These are phyloP conservation scores for Eublepharis macularius DNA, from an alignment of 2,113 vertebrate species.

Conservation along the genomic window DNA sequence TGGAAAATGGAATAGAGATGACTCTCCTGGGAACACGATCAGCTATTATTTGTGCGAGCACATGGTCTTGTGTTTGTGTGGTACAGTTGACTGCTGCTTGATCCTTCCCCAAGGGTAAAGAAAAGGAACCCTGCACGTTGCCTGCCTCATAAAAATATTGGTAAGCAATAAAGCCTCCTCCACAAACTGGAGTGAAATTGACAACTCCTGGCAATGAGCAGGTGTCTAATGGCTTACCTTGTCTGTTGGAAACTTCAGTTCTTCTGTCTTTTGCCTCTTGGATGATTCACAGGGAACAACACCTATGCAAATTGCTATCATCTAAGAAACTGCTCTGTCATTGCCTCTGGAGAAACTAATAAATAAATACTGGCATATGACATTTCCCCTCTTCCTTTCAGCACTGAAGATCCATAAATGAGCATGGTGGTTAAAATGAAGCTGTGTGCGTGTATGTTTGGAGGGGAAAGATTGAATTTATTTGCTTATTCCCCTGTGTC, in stretches of 20 bases:
- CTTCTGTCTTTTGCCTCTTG: background rate
- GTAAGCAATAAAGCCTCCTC: background rate
- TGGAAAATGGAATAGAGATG: background rate
- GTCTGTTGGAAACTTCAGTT: background rate
- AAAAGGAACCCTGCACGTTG: background rate
- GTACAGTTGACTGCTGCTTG: background rate
- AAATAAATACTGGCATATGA: background rate
- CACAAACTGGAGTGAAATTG: background rate
- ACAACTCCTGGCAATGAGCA: background rate
- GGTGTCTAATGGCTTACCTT: background rate
- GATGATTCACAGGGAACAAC: background rate
- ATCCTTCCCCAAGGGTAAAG: background rate
- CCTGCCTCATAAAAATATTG: background rate
- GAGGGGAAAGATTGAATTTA: background rate
- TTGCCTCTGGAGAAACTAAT: background rate
- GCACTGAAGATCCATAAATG: background rate
- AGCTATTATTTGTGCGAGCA: background rate
- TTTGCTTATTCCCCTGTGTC: background rate
- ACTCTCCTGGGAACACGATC: background rate
- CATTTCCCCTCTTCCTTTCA: background rate
- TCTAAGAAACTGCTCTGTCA: background rate
- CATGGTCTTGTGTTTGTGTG: background rate
- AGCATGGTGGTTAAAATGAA: background rate
- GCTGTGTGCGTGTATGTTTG: accelerated
- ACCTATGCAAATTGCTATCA: background rate